Evolutionary conservation across 2,113 vertebrate species (phyloP).

Genomic region (Pteruthius melanotis): DNA sequence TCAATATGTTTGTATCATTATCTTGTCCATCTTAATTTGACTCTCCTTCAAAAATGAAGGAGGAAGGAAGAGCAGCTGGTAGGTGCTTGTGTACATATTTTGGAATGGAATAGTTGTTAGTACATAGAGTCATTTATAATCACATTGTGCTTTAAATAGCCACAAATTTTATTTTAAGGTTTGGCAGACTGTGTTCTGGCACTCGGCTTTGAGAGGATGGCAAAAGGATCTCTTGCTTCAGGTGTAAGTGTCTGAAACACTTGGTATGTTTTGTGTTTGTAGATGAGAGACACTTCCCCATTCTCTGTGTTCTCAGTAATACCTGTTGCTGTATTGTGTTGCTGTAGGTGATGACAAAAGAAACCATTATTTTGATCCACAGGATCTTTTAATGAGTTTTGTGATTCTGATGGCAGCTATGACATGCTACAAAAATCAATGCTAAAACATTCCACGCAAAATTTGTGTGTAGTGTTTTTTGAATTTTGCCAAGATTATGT

Average conservation of each 20-base stretch:
- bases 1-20: background rate
- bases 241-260: slow-evolving; percentile 69
- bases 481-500: background rate
- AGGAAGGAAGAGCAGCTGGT: background rate
- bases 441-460: background rate
- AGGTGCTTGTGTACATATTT: background rate
- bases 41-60: background rate
- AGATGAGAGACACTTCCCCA: background rate
- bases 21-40: background rate
- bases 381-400: background rate
- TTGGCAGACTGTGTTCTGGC: slow-evolving; percentile 89
- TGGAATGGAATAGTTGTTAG: background rate
- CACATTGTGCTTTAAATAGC: background rate
- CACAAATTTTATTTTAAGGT: slow-evolving; percentile 73
- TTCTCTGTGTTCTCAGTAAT: background rate
- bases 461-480: background rate
- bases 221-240: slow-evolving; percentile 72
- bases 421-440: background rate
- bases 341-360: background rate
- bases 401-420: background rate
- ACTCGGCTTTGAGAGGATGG: slow-evolving; percentile 97
- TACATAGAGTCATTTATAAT: background rate
- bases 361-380: background rate
- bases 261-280: background rate
- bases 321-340: background rate